Base-by-base conservation (phyloP, 2,113 vertebrate species). In the Acrocephalus kingi region DNA sequence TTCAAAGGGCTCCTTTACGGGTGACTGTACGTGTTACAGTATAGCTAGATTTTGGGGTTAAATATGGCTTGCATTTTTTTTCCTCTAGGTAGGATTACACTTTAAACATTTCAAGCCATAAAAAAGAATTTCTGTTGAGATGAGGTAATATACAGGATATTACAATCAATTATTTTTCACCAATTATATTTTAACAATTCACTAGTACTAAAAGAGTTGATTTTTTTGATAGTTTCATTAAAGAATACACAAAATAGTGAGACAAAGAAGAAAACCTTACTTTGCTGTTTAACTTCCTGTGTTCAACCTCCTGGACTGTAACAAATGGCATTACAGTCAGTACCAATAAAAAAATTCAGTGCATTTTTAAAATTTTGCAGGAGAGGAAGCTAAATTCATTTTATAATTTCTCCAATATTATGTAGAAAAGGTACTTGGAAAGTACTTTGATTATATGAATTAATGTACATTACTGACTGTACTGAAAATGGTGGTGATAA, bases 1-100 rank as follows among this genome's bases (percentile, higher is more conserved):
- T 92, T 91, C 52, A 97, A 98, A 98, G 97, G 98, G 97, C 98
- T 98, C 87, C 94, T 93, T 95, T 96, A 94, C 37, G 8, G 68
- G 63, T 92, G 78, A 92, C 72, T 92, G 56, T 84, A 96, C 52
- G 7, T 48, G 46, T 69, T 80, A 90, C 41, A 90, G 55, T 86
- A 71, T 43, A 66, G 68, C 4, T 89, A 91, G 81, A 94, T 93
- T 93, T 94, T 93, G 86, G 88, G 74, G 58, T 94, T 81, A 96
- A 69, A 90, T 94, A 86, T 64, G 27, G 81, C 52, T 95, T 96
- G 68, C 1, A 6, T 54, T 92, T 51, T 90, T 90, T 90, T 89
- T 39, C 15, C 48, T 91, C 13, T 48, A 54, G 11, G 24, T 49
- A 91, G 71, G 51, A 82, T 95, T 80, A 94, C 7, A 49, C 30